Evolutionary conservation across 2,888 invertebrate species (phyloP).

Genomic region (Teleiodes luculella): DNA sequence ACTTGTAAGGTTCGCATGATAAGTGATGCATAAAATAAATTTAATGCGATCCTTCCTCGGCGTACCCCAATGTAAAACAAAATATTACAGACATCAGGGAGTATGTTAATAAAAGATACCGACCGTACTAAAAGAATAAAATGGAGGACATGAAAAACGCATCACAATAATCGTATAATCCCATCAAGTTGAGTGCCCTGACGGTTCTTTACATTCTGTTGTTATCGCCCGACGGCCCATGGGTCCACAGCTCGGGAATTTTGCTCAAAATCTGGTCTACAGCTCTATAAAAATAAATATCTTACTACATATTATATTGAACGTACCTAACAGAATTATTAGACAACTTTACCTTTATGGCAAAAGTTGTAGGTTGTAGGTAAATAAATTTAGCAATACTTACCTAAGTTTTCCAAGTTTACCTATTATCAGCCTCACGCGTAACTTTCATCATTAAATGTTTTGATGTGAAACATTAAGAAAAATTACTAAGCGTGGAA

Average conservation of each 20-base stretch:
- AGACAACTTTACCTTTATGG: background rate
- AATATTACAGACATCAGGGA: conserved; percentile 8
- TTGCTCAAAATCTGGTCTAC: background rate
- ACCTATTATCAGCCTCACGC: background rate
- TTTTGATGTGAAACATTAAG: background rate
- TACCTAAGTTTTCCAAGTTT: too few relatives aligned
- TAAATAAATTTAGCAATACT: background rate
- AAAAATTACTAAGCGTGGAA: background rate
- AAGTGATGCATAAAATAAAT: too few relatives aligned
- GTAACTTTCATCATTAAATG: background rate
- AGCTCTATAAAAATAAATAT: background rate
- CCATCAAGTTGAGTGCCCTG: conserved; percentile 54
- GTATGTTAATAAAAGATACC: conserved; percentile 43
- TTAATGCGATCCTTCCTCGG: too few relatives aligned
- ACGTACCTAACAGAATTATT: background rate
- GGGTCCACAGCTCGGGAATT: background rate
- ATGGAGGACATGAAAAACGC: conserved; percentile 58
- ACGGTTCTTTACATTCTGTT: conserved; percentile 20
- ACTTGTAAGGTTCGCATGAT: background rate
- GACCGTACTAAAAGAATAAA: conserved; percentile 51
- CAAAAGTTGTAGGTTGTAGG: background rate
- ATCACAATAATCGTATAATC: conserved; percentile 58
- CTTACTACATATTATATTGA: background rate
- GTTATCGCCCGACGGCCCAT: conserved; percentile 4
- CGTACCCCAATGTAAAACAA: background rate